Evolutionary conservation across 2,113 vertebrate genomes (phyloP), one percentile per base, ranked within the genome.

Genomic region (Chascanopsetta lugubris): DNA sequence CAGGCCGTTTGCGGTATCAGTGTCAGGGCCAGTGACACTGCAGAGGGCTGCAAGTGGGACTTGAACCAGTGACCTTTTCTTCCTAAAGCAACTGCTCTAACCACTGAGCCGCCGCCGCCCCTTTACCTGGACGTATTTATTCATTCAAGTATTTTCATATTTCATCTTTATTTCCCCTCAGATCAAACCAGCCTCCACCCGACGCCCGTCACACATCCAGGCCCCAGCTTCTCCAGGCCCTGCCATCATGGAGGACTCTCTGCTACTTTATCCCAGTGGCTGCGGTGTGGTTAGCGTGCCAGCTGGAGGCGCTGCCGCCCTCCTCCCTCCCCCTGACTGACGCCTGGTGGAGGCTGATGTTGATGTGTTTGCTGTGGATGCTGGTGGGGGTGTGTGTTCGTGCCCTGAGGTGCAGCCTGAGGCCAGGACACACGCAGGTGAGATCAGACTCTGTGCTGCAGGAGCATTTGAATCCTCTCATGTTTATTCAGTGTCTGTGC

Each of bases 211-310:
- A 20, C 21, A 34, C 32, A 8, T 18, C 13, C 12, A 69, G 61
- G 72, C 27, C 60, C 6, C 75, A 32, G 64, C 21, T 25, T 22
- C n/a, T 40, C n/a, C 48, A 24, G 48, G 47, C 30, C 0, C 34
- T 56, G 22, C 34, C 0, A 24, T 43, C 40, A 17, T 71, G 61
- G 32, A 65, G 18, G 13, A 56, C 34, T 27, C 80, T 36, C 27
- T 83, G 87, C 63, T 45, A 17, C 22, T 45, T 91, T 1, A 59
- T 61, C 36, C 45, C 83, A 0, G 68, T 61, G 0, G 77, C 46
- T 36, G 76, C 42, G 6, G 38, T 91, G 77, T 91, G 84, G 87
- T 75, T 76, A 0, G 22, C 88, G 12, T 67, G 85, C 68, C 89
- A 87, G 64, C 32, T 72, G 74, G 90, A 91, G 86, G 80, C 66